Conservation (phyloP, 1,140 invertebrate species). For the Ganaspis sp. region DNA sequence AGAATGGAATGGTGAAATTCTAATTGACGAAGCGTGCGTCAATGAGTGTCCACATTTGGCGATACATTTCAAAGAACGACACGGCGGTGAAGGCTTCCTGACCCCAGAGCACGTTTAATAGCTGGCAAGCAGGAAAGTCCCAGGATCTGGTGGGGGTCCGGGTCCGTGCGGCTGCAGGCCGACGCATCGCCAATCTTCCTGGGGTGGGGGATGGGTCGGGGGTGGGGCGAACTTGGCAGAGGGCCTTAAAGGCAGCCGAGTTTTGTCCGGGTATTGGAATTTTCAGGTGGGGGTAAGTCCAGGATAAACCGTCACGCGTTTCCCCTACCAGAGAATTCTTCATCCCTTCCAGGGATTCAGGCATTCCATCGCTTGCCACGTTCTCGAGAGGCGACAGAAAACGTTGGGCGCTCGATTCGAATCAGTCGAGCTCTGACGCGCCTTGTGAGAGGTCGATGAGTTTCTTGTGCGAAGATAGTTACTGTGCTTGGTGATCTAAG, state of each 20-base stretch:
- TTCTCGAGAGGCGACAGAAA: slow-evolving; percentile 62
- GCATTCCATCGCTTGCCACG: slow-evolving; percentile 70
- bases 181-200: slow-evolving; percentile 35
- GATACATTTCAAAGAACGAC: slow-evolving; percentile 13
- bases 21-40: slow-evolving; percentile 6
- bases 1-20: not conserved
- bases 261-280: slow-evolving; percentile 68
- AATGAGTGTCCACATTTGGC: slow-evolving; percentile 5
- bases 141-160: slow-evolving; percentile 49
- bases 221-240: slow-evolving; percentile 51
- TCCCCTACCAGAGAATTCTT: slow-evolving; percentile 59
- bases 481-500: not conserved
- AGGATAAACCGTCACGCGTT: slow-evolving; percentile 73
- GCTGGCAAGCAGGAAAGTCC: not conserved
- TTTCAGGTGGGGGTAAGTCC: slow-evolving; percentile 67
- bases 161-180: slow-evolving; percentile 36
- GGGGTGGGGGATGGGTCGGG: slow-evolving; percentile 49
- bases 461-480: slow-evolving; percentile 12
- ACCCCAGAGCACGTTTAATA: slow-evolving; percentile 19
- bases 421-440: slow-evolving; percentile 71
- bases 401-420: slow-evolving; percentile 57
- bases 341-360: slow-evolving; percentile 51
- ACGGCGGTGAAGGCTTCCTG: slow-evolving; percentile 9
- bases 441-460: slow-evolving; percentile 62
- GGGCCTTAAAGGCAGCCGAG: slow-evolving; percentile 62